phyloP scores from a whole-genome alignment of 1,140 invertebrate genomes.

The Cotesia typhae region DNA sequence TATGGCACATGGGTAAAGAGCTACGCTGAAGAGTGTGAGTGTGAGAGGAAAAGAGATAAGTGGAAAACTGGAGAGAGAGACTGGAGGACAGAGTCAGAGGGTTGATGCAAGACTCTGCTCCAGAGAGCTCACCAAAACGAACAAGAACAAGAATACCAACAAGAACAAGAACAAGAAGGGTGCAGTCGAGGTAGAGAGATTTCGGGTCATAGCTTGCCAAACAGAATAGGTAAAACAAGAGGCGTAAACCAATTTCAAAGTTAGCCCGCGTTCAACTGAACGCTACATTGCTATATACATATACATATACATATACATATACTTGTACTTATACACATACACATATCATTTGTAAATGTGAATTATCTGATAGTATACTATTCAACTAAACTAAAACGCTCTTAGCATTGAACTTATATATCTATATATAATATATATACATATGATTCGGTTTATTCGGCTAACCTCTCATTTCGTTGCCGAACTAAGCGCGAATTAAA shows the following conservation, averaged over 20 bases:
- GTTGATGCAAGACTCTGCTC: constrained; percentile 14
- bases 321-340: neutral
- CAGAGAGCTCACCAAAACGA: neutral
- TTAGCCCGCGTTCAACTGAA: constrained; percentile 20
- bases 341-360: neutral
- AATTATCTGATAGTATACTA: neutral
- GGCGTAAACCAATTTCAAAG: constrained; percentile 46
- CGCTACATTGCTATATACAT: neutral
- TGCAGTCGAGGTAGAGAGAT: constrained; percentile 18
- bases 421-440: constrained; percentile 17
- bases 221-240: constrained; percentile 45
- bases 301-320: neutral
- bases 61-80: constrained; percentile 12
- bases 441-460: neutral
- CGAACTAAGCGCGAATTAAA: neutral
- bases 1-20: constrained; percentile 40
- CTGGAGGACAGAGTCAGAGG: constrained; percentile 14
- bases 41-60: neutral
- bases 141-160: too few relatives aligned
- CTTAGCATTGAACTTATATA: neutral
- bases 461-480: constrained; percentile 6
- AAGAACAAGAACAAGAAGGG: too few relatives aligned
- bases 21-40: constrained; percentile 23
- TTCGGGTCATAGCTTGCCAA: constrained; percentile 42
- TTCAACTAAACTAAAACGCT: neutral